phyloP scores from a whole-genome alignment of 2,888 invertebrate genomes.

The Philereme vetulata region DNA sequence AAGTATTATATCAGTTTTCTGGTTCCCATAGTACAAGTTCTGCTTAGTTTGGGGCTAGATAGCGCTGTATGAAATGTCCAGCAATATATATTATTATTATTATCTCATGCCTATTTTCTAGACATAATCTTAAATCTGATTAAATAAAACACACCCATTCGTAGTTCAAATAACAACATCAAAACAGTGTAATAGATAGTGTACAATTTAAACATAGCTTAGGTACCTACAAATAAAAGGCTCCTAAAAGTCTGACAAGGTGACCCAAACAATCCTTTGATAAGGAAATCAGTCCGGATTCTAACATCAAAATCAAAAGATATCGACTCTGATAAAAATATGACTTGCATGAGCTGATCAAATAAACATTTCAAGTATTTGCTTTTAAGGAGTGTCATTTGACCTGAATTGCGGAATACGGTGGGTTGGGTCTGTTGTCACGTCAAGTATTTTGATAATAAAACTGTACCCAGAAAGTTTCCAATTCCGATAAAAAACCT shows the following conservation, averaged over 20 bases:
- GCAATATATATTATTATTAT: too few relatives aligned
- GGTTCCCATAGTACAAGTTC: too few relatives aligned
- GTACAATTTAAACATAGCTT: slow-evolving; percentile 1
- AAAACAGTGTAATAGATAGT: slow-evolving; percentile 23
- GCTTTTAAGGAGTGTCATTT: slow-evolving; percentile 51
- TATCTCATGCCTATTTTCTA: too few relatives aligned
- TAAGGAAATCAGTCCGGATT: slow-evolving; percentile 23
- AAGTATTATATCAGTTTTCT: too few relatives aligned
- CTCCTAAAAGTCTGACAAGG: slow-evolving; percentile 36
- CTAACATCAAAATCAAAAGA: slow-evolving; percentile 30
- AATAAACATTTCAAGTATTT: slow-evolving; percentile 28
- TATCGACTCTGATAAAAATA: slow-evolving; percentile 36
- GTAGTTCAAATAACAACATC: slow-evolving; percentile 2
- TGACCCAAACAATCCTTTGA: slow-evolving; percentile 35
- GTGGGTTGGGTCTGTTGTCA: slow-evolving; percentile 29
- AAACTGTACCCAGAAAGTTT: background rate
- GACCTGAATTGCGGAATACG: slow-evolving; percentile 58
- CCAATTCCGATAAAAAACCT: background rate
- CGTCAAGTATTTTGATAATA: slow-evolving; percentile 13
- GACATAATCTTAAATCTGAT: too few relatives aligned
- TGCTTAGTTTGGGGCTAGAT: too few relatives aligned
- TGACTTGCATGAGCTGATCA: slow-evolving; percentile 28
- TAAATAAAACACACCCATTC: slow-evolving; percentile 6
- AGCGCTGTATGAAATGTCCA: too few relatives aligned
- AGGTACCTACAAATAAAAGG: slow-evolving; percentile 17